Evolutionary conservation across 1,140 invertebrate species (phyloP).

Genomic region (Listronotus bonariensis): DNA sequence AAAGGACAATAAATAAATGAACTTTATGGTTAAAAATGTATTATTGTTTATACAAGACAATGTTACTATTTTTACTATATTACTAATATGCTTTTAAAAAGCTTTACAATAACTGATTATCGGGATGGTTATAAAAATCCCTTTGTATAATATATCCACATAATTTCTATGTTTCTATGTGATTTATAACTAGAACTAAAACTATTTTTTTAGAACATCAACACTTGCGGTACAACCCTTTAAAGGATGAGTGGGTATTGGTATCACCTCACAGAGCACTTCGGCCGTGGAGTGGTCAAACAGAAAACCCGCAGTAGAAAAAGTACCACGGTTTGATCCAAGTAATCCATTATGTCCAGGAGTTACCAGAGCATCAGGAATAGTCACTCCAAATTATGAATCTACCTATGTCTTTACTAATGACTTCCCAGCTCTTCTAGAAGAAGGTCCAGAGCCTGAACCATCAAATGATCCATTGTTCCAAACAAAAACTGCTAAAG

Average conservation of each 20-base stretch:
- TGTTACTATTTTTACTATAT: no score
- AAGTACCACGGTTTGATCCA: conserved; percentile 54
- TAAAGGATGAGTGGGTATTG: conserved; percentile 94
- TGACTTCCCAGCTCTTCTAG: conserved; percentile 93
- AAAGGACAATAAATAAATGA: no score
- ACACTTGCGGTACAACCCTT: conserved; percentile 90
- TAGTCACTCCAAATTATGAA: conserved; percentile 84
- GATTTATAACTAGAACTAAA: no score
- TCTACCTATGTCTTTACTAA: conserved; percentile 93
- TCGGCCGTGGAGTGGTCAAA: conserved; percentile 92
- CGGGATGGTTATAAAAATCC: no score
- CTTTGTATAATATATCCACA: no score
- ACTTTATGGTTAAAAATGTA: no score
- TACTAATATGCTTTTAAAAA: no score
- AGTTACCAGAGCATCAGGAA: conserved; percentile 78
- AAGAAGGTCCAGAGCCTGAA: conserved; percentile 75
- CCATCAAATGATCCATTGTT: conserved; percentile 79
- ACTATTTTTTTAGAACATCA: conserved; percentile 87
- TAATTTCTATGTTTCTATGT: no score
- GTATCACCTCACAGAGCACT: conserved; percentile 94
- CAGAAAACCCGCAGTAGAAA: conserved; percentile 66
- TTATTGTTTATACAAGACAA: no score
- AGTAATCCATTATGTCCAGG: conserved; percentile 86
- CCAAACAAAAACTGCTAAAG: conserved; percentile 68
- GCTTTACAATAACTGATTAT: no score